phyloP scores from a whole-genome alignment of 2,113 vertebrate species.

The Opisthocomus hoazin region DNA sequence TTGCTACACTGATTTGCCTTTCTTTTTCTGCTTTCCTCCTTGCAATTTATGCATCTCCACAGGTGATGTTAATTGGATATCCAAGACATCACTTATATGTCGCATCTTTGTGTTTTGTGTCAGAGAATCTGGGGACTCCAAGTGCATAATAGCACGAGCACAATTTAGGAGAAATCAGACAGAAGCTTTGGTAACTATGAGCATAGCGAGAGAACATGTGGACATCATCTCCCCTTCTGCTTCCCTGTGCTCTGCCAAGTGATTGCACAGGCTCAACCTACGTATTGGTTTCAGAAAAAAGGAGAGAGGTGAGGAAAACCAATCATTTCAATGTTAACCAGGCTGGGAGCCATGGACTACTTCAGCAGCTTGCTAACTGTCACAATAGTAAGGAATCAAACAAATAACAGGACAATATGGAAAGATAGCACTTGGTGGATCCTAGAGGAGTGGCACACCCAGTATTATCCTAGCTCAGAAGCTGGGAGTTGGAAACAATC shows the following conservation, averaged over 20 bases:
- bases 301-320: not conserved
- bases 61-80: not conserved
- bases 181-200: not conserved
- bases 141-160: rapidly evolving
- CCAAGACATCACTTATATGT: not conserved
- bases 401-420: not conserved
- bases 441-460: not conserved
- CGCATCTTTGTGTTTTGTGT: not conserved
- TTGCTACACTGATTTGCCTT: not conserved
- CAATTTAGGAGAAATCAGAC: not conserved
- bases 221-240: not conserved
- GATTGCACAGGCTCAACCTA: not conserved
- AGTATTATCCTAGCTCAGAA: not conserved
- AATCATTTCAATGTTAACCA: not conserved
- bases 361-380: not conserved
- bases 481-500: not conserved
- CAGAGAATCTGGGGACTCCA: not conserved
- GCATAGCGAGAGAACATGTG: not conserved
- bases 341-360: not conserved
- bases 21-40: not conserved
- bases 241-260: not conserved
- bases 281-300: not conserved
- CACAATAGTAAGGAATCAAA: not conserved
- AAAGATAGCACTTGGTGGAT: not conserved
- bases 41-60: not conserved